Percentiles rank a stretch among this genome's conserved stretches.
Conservation (phyloP, 1,140 invertebrate species). For the Glossosoma conforme region DNA sequence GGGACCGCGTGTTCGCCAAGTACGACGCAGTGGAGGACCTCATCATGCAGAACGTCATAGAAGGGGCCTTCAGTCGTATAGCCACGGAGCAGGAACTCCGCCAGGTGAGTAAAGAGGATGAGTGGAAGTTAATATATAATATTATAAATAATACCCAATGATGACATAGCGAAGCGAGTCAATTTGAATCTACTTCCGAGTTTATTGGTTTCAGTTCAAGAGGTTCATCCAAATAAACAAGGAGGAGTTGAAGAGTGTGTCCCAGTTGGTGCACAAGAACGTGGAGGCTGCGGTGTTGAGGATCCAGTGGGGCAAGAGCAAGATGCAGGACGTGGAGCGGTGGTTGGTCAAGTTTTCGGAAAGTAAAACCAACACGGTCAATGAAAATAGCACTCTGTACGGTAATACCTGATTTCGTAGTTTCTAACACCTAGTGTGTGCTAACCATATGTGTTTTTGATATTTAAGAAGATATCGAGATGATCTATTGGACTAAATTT, state of each 20-base stretch:
- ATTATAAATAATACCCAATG: too few species aligned
- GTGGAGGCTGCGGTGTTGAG: constrained; percentile 38
- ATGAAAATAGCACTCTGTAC: constrained; percentile 26
- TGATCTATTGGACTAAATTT: too few species aligned
- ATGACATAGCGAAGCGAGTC: too few species aligned
- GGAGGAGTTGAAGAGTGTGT: constrained; percentile 37
- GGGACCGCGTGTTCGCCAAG: constrained; percentile 25
- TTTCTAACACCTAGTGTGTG: constrained; percentile 11
- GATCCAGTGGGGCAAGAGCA: constrained; percentile 35
- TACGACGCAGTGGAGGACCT: constrained; percentile 33
- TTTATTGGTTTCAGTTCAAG: constrained; percentile 39
- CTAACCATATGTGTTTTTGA: too few species aligned
- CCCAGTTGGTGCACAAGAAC: constrained; percentile 36
- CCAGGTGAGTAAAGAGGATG: constrained; percentile 33
- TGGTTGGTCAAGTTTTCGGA: constrained; percentile 26
- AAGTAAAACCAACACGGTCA: constrained; percentile 14
- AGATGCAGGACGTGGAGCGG: constrained; percentile 26
- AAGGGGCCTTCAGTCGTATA: constrained; percentile 34
- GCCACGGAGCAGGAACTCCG: constrained; percentile 36
- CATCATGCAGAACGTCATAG: constrained; percentile 34
- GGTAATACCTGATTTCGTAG: constrained; percentile 24
- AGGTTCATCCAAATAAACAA: constrained; percentile 36
- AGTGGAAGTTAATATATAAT: too few species aligned
- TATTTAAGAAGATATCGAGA: too few species aligned
- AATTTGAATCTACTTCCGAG: too few species aligned